Evolutionary conservation across 1,140 invertebrate species (phyloP).

Genomic region (Atopsyche davidsoni): DNA sequence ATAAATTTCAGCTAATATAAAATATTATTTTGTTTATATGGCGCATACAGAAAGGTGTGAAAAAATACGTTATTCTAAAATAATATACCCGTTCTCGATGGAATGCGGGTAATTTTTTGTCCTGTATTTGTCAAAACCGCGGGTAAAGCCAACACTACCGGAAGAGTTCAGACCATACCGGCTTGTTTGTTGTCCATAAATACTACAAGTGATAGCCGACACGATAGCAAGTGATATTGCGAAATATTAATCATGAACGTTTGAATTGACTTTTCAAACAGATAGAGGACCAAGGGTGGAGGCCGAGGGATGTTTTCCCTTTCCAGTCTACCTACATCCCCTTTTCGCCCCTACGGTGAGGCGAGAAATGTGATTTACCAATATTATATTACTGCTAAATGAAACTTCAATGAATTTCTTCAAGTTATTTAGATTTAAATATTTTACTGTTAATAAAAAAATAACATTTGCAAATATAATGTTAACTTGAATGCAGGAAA

Average conservation of each 20-base stretch:
- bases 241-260: background rate
- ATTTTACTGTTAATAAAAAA: background rate
- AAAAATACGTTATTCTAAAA: conserved; percentile 3
- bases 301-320: background rate
- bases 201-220: background rate
- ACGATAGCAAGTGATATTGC: conserved; percentile 2
- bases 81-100: background rate
- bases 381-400: background rate
- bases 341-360: too few relatives aligned
- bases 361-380: too few relatives aligned
- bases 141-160: too few relatives aligned
- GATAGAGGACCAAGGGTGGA: background rate
- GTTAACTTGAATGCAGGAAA: background rate
- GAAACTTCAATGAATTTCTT: background rate
- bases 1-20: too few relatives aligned
- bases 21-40: too few relatives aligned
- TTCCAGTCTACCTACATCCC: too few relatives aligned
- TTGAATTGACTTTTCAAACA: background rate
- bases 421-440: background rate
- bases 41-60: too few relatives aligned
- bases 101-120: too few relatives aligned
- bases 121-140: too few relatives aligned
- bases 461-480: background rate
- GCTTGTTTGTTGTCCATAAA: background rate
- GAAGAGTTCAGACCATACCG: too few relatives aligned